Base-by-base conservation (phyloP, 2,888 invertebrate species). In the Phorcus lineatus region DNA sequence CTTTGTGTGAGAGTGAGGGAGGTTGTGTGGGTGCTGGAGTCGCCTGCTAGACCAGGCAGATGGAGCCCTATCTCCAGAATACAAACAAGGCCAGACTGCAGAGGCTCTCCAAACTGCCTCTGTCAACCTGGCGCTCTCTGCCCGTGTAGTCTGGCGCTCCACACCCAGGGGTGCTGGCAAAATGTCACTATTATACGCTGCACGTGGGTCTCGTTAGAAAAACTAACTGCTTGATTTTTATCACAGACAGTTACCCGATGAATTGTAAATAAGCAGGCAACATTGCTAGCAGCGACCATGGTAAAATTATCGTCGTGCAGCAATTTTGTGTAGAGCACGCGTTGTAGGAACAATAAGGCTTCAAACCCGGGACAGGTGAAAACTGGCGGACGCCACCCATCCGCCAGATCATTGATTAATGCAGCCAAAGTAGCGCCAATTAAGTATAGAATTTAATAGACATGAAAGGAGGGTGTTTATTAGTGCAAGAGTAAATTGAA, bases 381-480 rank as follows among this genome's bases (percentile, higher is more conserved):
- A 82, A 74, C 77, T 67, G 79, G 80, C 80, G 81, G 84, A 84
- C 85, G 85, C 85, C 84, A 81, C 80, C 80, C 82, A 81, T 80
- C 67, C 84, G 83, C 84, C 81, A 83, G 81, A 82, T 82, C 82
- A 83, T 83, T 89, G 89, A 89, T 89, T 90, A 89, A 88, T 90
- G 88, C 86, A 85, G 86, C 83, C 81, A 84, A 86, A 87, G 86
- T 85, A 86, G 82, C 85, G 84, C 86, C 89, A 89, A 90, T 89
- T 90, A 90, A 85, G 86, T 88, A 87, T 88, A 89, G 88, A 89
- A 88, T 89, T 90, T 88, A 88, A 89, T 90, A 89, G 89, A 90
- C 88, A 85, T 88, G 88, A 87, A 86, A 88, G 83, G 83, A 83
- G 84, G 84, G 85, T 83, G 84, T 86, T 86, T 85, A 88, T 85